These are phyloP conservation scores for Eupithecia insigniata DNA, from an alignment of 2,888 invertebrate genomes.

Conservation along the genomic window DNA sequence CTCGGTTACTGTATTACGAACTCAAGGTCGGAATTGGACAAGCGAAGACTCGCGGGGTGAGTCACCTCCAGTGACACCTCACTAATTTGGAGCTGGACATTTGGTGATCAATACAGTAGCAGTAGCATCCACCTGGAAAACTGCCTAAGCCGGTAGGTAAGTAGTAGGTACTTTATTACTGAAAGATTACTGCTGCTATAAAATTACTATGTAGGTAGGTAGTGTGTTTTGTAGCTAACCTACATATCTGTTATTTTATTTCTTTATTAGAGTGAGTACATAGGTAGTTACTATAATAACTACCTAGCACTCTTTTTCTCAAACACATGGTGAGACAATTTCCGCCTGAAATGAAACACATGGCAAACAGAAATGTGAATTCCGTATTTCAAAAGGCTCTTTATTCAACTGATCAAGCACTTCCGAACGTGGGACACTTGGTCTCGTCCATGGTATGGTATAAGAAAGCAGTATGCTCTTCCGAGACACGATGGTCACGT, in stretches of 20 bases:
- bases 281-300: too few species aligned
- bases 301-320: background rate
- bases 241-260: background rate
- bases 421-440: too few species aligned
- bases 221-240: background rate
- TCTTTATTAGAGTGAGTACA: background rate
- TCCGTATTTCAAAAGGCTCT: background rate
- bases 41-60: slow-evolving; percentile 47
- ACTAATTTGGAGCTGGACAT: background rate
- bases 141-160: background rate
- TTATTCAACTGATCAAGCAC: too few species aligned
- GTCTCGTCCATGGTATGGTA: too few species aligned
- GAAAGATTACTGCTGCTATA: too few species aligned
- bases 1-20: slow-evolving; percentile 52
- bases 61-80: slow-evolving; percentile 49
- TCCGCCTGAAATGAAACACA: slow-evolving; percentile 4
- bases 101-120: slow-evolving; percentile 24
- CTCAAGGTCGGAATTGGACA: slow-evolving; percentile 58
- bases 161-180: too few species aligned
- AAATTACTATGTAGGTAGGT: too few species aligned
- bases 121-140: background rate
- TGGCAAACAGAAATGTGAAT: background rate
- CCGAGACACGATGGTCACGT: too few species aligned
- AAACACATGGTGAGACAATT: background rate
- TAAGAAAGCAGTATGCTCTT: too few species aligned